Evolutionary conservation across 2,888 invertebrate genomes (phyloP).

Genomic region (Latrodectus elegans): DNA sequence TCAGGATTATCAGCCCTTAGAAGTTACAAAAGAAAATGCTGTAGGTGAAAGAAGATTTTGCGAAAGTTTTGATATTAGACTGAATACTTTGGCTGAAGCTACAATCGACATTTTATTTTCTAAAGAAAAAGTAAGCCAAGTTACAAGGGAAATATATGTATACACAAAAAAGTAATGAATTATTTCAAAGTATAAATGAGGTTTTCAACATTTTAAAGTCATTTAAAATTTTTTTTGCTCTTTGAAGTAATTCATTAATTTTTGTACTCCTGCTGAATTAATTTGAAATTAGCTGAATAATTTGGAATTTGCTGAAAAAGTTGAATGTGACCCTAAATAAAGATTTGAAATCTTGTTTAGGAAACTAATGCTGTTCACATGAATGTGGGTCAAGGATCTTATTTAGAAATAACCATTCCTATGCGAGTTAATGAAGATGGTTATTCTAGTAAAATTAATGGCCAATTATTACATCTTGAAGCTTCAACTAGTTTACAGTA

Average conservation of each 20-base stretch:
- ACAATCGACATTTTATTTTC: conserved; percentile 97
- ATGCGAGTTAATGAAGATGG: conserved; percentile 93
- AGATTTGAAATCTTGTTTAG: conserved; percentile 74
- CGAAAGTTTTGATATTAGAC: conserved; percentile 92
- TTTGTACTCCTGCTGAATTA: no score
- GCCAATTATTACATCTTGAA: conserved; percentile 94
- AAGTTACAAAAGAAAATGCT: conserved; percentile 84
- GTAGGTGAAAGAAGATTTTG: conserved; percentile 91
- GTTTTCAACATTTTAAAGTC: no score
- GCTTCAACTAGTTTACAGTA: conserved; percentile 96
- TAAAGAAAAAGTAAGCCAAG: conserved; percentile 81
- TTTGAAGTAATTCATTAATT: no score
- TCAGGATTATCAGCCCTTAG: conserved; percentile 75
- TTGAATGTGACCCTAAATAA: no score
- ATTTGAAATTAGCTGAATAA: no score
- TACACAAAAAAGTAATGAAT: no score
- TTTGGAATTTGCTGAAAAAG: no score
- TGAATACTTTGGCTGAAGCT: conserved; percentile 92
- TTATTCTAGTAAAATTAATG: conserved; percentile 91
- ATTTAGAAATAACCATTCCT: conserved; percentile 95
- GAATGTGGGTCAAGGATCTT: conserved; percentile 95
- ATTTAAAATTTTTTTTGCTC: no score
- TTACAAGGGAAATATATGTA: background rate
- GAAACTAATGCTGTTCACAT: conserved; percentile 98
- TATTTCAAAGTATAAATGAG: no score